These are phyloP conservation scores for Baronia brevicornis DNA, from an alignment of 2,888 invertebrate genomes.

Conservation along the genomic window DNA sequence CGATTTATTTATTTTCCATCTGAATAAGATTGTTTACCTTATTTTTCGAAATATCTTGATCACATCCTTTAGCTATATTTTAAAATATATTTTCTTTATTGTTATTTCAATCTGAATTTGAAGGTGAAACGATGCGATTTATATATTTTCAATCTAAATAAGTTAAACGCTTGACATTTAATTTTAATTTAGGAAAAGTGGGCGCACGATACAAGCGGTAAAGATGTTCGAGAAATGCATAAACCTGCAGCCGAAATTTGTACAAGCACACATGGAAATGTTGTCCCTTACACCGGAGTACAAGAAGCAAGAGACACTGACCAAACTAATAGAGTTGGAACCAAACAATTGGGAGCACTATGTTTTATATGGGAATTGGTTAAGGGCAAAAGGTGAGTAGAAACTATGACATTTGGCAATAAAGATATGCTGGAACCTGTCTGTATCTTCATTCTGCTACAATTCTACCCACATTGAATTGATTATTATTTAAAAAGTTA, in stretches of 20 bases:
- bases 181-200: conserved; percentile 74
- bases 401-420: too few relatives aligned
- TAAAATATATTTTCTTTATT: too few relatives aligned
- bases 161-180: neutral
- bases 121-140: too few relatives aligned
- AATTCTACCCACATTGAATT: too few relatives aligned
- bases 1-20: too few relatives aligned
- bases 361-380: conserved; percentile 83
- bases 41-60: too few relatives aligned
- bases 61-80: too few relatives aligned
- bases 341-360: conserved; percentile 82
- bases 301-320: conserved; percentile 74
- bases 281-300: conserved; percentile 75
- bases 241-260: conserved; percentile 79
- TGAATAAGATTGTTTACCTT: too few relatives aligned
- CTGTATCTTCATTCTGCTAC: too few relatives aligned
- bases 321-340: conserved; percentile 78
- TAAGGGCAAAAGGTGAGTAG: conserved; percentile 77
- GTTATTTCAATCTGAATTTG: too few relatives aligned
- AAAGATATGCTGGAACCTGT: too few relatives aligned
- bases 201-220: conserved; percentile 78
- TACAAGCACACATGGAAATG: conserved; percentile 81
- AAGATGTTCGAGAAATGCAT: conserved; percentile 81
- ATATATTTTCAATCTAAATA: neutral
- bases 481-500: too few relatives aligned